phyloP scores from a whole-genome alignment of 2,888 invertebrate species.

The Tetropium fuscum region DNA sequence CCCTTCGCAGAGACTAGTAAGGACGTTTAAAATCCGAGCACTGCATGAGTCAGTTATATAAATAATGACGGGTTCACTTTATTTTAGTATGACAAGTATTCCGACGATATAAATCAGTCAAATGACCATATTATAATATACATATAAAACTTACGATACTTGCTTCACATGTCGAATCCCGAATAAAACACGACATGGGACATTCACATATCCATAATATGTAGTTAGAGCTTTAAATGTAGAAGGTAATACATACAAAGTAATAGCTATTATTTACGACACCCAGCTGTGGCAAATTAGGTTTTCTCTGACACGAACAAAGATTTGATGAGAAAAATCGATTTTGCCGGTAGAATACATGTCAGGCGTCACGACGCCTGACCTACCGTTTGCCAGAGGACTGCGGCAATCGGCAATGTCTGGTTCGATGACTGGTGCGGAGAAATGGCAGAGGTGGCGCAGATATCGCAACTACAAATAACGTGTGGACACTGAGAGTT shows the following conservation, averaged over 20 bases:
- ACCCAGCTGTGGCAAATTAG: constrained; percentile 1
- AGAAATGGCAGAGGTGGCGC: constrained; percentile 35
- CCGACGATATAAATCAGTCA: no score
- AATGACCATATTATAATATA: not conserved
- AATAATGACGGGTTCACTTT: no score
- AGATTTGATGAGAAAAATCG: constrained; percentile 35
- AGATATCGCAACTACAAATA: constrained; percentile 37
- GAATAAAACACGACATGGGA: no score
- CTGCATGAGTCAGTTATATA: no score
- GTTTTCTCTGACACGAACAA: constrained; percentile 10
- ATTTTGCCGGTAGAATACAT: constrained; percentile 38
- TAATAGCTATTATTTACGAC: no score
- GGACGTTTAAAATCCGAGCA: no score
- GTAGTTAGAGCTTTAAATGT: no score
- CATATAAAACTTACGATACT: not conserved
- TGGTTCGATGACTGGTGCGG: constrained; percentile 39
- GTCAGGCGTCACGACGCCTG: constrained; percentile 53
- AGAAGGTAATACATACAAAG: no score
- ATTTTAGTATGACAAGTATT: no score
- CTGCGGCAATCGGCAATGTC: constrained; percentile 50
- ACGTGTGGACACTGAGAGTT: no score
- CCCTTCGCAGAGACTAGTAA: no score
- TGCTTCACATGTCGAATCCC: not conserved
- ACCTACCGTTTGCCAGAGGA: constrained; percentile 50
- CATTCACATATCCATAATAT: no score